Base-by-base conservation (phyloP, 2,797 vertebrate species). In the Tapera naevia region DNA sequence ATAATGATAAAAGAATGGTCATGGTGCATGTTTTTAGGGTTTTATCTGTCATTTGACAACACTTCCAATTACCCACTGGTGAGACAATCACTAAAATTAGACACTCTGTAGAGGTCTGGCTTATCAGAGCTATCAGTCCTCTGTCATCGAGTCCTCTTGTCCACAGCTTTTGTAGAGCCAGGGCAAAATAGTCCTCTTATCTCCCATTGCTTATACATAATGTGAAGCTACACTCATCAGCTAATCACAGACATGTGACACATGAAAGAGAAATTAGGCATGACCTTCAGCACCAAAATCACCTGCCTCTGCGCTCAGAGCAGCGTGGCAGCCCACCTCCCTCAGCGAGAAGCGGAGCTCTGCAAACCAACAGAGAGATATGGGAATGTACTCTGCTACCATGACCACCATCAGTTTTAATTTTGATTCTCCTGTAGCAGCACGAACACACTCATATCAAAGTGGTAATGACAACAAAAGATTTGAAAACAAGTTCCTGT, bases 21-120 rank as follows among this genome's bases (percentile, higher is more conserved):
- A 62, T 37, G 7, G 39, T 16, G 8, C 35, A 33, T 46, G 51
- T 54, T 91, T 73, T 79, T 37, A 84, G 57, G 61, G 39, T 18
- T 91, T 91, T 85, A 91, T 93, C 88, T 81, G 62, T 66, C 67
- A 72, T 75, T 88, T 64, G 76, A 86, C 84, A 86, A 62, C 33
- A 51, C 35, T 88, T 86, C 21, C 80, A 71, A 48, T 54, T 71
- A 81, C 39, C 45, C 67, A 80, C 33, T 80, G 51, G 76, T 75
- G 65, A 88, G 91, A 91, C 88, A 87, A 93, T 80, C 39, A 57
- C 91, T 94, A 95, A 90, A 94, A 88, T 93, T 96, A 95, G 94
- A 66, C 60, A 53, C 39, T n/a, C 10, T 7, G 1, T 30, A 65
- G 54, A 80, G 61, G 46, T 69, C 76, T 76, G 53, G 46, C 37